A percentile compares a stretch with the other conserved stretches of the same genome.
These are phyloP conservation scores for Capitulum mitella DNA, from an alignment of 2,888 invertebrate species.

Conservation along the genomic window DNA sequence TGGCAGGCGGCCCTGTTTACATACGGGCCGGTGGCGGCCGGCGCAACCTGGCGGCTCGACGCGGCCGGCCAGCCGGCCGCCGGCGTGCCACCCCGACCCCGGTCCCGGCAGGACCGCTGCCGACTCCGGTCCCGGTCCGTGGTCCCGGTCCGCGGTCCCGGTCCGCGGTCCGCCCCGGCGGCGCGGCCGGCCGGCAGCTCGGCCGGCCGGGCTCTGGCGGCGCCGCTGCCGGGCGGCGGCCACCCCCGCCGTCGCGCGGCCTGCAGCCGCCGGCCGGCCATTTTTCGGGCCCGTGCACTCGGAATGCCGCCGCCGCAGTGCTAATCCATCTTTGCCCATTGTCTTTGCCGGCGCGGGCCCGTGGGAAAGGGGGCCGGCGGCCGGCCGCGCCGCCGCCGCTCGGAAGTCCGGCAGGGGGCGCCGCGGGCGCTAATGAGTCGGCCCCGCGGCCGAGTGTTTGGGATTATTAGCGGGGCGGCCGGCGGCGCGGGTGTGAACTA, in stretches of 20 bases:
- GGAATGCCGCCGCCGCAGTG: not conserved
- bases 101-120: too few relatives aligned
- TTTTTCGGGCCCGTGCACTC: conserved; percentile 1
- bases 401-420: not conserved
- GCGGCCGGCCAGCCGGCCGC: not conserved
- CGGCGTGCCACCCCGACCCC: too few relatives aligned
- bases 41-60: not conserved
- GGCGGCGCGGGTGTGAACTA: conserved; percentile 1
- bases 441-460: not conserved
- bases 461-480: conserved; percentile 19
- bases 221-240: not conserved
- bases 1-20: not conserved
- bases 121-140: too few relatives aligned
- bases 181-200: too few relatives aligned
- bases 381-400: not conserved
- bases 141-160: too few relatives aligned
- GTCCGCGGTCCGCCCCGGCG: not conserved
- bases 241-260: not conserved
- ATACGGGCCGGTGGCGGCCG: not conserved
- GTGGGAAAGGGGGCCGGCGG: not conserved
- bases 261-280: not conserved
- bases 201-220: not conserved
- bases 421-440: not conserved
- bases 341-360: not conserved
- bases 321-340: conserved; percentile 11